Evolutionary conservation across 1,140 invertebrate genomes (phyloP), one percentile per base, ranked within the genome.

Genomic region (Plodia interpunctella): DNA sequence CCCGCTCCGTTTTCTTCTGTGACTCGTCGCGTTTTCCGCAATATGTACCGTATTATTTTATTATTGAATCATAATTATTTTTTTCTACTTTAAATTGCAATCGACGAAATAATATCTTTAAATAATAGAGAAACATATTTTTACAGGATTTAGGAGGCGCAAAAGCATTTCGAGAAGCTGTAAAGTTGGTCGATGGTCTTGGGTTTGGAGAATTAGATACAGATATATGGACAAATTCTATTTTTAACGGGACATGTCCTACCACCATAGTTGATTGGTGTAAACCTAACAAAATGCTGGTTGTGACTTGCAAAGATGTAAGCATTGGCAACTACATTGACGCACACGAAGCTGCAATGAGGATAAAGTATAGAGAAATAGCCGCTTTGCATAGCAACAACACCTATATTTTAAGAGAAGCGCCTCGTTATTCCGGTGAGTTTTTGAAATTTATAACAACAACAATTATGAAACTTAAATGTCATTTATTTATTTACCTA

Each of bases 261-360:
- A 65, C 91, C 0, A 72, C 65, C 20, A 63, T 92, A 55, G 80
- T 92, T 3, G 90, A 91, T 67, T 91, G 90, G 69, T 93, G 91
- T 62, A 76, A 84, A 61, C 75, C 86, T 15, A 91, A 90, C 55
- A 87, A 79, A 76, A 74, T 90, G 49, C 89, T 80, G 68, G 77
- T 91, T 19, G 88, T 87, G n/a, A 91, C 92, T 0, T 93, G 93
- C 59, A 90, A 90, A 55, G 89, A 92, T 60, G 84, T 92, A 6
- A 91, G 88, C 13, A 83, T 92, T 59, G 68, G 71, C 1, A 90
- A 91, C 57, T 93, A 90, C 62, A 78, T 93, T 57, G 84, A 91
- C 19, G 90, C 91, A 5, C 91, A 93, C 60, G 92, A 92, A 71
- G 77, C 90, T n/a, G 76, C 91, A 0, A 90, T 91, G 61, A 91